Conservation (phyloP, 2,113 vertebrate species). For the Gymnocephalus cernua region DNA sequence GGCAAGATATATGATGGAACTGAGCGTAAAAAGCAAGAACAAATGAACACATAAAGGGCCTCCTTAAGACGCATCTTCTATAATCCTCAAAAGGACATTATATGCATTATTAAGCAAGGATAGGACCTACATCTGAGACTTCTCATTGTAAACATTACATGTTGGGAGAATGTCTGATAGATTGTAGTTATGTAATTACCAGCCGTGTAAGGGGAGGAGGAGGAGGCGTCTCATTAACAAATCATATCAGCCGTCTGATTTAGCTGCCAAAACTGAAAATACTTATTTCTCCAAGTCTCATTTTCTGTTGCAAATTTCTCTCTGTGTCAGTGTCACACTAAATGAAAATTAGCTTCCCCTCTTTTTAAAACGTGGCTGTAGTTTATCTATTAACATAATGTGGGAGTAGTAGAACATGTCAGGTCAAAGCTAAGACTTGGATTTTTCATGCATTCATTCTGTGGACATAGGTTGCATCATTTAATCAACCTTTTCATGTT, state of each 20-base stretch:
- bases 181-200: constrained; percentile 34
- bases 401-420: constrained; percentile 8
- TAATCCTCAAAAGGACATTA: constrained; percentile 26
- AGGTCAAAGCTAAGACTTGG: neutral
- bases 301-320: neutral
- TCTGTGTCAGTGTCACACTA: neutral
- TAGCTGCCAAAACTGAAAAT: constrained; percentile 22
- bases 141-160: constrained; percentile 31
- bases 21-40: neutral
- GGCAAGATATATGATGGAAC: constrained; percentile 14
- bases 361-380: neutral
- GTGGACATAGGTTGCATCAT: neutral
- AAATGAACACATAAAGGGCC: constrained; percentile 30
- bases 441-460: constrained; percentile 13
- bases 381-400: constrained; percentile 2
- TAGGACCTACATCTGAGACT: constrained; percentile 15
- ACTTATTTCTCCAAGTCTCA: neutral
- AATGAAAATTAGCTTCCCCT: neutral
- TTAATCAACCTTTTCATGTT: neutral
- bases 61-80: neutral
- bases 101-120: constrained; percentile 29
- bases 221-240: constrained; percentile 30
- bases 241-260: constrained; percentile 28
- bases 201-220: neutral
- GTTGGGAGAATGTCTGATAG: constrained; percentile 15